Conservation (phyloP, 2,113 vertebrate species). For the Chloropsis cyanopogon region DNA sequence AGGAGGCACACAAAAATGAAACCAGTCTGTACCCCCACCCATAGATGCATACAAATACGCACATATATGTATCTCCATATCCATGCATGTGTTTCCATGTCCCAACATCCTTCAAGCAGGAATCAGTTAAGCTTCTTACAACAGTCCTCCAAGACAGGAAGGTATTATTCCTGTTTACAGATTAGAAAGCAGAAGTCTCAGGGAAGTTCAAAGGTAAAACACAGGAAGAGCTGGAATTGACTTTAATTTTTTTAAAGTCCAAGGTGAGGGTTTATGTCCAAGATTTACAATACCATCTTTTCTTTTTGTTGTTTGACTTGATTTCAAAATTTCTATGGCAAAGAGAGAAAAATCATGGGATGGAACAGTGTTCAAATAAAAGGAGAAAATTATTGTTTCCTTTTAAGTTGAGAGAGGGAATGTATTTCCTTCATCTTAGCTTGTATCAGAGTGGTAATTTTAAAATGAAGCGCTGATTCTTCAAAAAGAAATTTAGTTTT, state of each 20-base stretch:
- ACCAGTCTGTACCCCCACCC: not conserved
- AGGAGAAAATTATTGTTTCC: not conserved
- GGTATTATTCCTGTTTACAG: conserved; percentile 19
- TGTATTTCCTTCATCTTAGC: not conserved
- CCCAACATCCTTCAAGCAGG: not conserved
- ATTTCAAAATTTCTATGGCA: not conserved
- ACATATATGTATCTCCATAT: not conserved
- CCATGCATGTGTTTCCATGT: not conserved
- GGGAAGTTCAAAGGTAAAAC: not conserved
- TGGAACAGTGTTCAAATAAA: not conserved
- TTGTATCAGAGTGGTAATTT: not conserved
- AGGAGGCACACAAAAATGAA: not conserved
- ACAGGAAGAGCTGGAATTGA: not conserved
- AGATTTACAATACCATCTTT: not conserved
- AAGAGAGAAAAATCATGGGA: not conserved
- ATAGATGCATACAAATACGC: not conserved
- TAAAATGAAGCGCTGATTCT: not conserved
- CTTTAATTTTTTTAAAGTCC: not conserved
- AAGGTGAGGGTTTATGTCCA: not conserved
- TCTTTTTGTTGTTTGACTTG: not conserved
- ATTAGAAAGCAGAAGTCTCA: not conserved
- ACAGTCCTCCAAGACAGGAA: not conserved
- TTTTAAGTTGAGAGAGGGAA: not conserved
- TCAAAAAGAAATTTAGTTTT: not conserved
- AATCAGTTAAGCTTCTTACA: not conserved